Conservation (phyloP, 2,888 invertebrate genomes). For the Taphrorychus bicolor region DNA sequence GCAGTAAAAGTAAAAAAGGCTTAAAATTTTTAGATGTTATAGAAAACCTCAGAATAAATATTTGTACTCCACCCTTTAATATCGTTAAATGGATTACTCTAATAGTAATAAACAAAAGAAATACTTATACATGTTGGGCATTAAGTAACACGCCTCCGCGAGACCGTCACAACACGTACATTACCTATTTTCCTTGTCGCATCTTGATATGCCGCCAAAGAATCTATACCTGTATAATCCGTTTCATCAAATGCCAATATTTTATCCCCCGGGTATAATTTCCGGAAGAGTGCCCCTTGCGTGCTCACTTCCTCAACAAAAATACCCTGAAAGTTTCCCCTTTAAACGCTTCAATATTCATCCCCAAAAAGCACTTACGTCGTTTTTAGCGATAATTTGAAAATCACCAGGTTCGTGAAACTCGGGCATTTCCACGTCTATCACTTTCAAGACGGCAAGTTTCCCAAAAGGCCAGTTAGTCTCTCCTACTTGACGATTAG, state of each 20-base stretch:
- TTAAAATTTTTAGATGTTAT: not conserved
- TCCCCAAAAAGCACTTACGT: conserved; percentile 45
- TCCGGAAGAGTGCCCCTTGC: conserved; percentile 65
- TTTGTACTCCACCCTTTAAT: not conserved
- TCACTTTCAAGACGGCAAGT: conserved; percentile 63
- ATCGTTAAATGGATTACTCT: not conserved
- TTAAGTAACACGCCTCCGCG: conserved; percentile 46
- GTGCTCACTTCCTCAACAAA: conserved; percentile 68
- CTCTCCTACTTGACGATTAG: conserved; percentile 37
- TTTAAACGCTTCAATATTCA: not conserved
- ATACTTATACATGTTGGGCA: no score
- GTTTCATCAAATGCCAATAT: conserved; percentile 69
- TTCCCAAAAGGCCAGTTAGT: conserved; percentile 64
- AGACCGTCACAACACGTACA: conserved; percentile 50
- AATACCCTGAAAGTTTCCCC: conserved; percentile 63
- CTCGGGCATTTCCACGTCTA: conserved; percentile 52
- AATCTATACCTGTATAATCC: conserved; percentile 66
- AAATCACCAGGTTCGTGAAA: conserved; percentile 46
- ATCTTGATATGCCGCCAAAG: conserved; percentile 62
- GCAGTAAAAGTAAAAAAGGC: not conserved
- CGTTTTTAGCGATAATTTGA: conserved; percentile 46
- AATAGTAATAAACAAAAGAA: not conserved
- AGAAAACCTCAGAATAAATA: not conserved
- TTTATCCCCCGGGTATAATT: conserved; percentile 68
- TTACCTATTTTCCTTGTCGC: conserved; percentile 48